Conservation (phyloP, 2,113 vertebrate species). For the Nematolebias whitei region DNA sequence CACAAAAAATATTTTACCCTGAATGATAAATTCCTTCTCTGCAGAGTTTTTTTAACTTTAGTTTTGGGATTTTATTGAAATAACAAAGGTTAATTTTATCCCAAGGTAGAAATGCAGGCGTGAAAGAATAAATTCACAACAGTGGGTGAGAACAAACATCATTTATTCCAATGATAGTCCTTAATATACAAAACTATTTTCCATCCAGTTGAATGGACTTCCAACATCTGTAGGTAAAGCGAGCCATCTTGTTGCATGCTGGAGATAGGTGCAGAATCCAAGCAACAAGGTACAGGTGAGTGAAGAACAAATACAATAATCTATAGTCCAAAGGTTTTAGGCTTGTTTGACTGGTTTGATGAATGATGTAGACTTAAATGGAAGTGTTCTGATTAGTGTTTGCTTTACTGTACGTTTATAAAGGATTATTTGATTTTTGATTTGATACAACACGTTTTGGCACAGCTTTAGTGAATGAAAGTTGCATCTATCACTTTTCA, state of each 20-base stretch:
- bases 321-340: neutral
- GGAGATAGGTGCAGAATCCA: neutral
- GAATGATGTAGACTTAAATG: neutral
- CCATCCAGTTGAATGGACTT: neutral
- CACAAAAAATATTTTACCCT: neutral
- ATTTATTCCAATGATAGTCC: neutral
- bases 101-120: neutral
- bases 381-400: neutral
- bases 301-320: neutral
- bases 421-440: neutral
- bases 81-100: neutral
- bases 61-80: too few relatives aligned
- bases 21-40: neutral
- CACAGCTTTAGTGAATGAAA: too few relatives aligned
- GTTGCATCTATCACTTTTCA: too few relatives aligned
- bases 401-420: neutral
- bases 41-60: neutral
- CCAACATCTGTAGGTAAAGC: neutral
- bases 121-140: neutral
- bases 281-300: too few relatives aligned
- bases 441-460: neutral
- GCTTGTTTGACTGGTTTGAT: neutral
- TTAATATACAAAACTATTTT: neutral
- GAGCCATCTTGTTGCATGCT: too few relatives aligned
- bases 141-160: too few relatives aligned